Evolutionary conservation across 2,113 vertebrate species (phyloP).

Genomic region (Ophthalmolycus amberensis): DNA sequence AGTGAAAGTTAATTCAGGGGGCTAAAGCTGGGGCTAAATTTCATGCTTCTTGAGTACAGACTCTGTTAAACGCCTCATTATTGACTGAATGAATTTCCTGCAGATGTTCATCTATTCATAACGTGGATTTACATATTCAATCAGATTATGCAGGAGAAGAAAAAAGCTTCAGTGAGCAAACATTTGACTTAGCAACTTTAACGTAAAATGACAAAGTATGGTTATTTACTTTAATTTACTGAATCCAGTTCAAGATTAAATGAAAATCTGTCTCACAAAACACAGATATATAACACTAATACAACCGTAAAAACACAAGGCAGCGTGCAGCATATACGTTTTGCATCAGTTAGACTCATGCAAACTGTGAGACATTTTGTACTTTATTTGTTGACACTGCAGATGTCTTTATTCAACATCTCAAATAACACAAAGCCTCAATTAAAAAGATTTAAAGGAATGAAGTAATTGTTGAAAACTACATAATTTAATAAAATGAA

Average conservation of each 20-base stretch:
- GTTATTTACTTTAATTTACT: conserved; percentile 48
- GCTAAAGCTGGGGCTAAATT: conserved; percentile 64
- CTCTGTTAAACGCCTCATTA: conserved; percentile 71
- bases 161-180: conserved; percentile 57
- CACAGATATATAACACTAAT: conserved; percentile 12
- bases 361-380: not conserved
- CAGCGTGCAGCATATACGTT: not conserved
- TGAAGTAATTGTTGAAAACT: not conserved
- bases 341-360: not conserved
- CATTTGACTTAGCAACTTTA: conserved; percentile 67
- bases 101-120: conserved; percentile 80
- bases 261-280: conserved; percentile 22
- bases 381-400: not conserved
- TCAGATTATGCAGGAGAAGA: conserved; percentile 66
- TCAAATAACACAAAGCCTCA: conserved; percentile 2
- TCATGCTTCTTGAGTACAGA: conserved; percentile 71
- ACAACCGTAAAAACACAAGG: not conserved
- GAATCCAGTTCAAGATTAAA: conserved; percentile 45
- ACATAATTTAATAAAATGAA: not conserved
- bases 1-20: conserved; percentile 49
- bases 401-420: conserved; percentile 6
- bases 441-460: conserved; percentile 12
- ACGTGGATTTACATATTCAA: conserved; percentile 76
- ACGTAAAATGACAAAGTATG: conserved; percentile 20
- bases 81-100: conserved; percentile 75